phyloP scores from a whole-genome alignment of 2,888 invertebrate species.

The Venustoraphidia nigricollis region DNA sequence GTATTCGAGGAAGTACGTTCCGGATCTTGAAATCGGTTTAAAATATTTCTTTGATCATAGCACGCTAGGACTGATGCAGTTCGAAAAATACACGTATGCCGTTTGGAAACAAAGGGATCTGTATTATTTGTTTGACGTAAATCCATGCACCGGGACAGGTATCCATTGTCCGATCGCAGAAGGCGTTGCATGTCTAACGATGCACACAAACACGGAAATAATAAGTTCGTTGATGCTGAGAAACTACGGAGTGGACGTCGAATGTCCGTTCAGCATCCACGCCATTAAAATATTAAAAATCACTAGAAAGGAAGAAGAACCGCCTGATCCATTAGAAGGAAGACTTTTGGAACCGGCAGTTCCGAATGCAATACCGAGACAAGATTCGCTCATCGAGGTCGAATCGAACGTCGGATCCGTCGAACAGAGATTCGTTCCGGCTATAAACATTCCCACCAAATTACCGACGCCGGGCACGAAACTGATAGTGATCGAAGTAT shows the following conservation, averaged over 20 bases:
- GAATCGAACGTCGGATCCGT: constrained; percentile 23
- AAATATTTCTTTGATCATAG: constrained; percentile 37
- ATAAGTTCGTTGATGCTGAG: constrained; percentile 19
- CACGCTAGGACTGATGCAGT: constrained; percentile 33
- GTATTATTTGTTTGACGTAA: constrained; percentile 49
- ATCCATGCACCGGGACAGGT: constrained; percentile 42
- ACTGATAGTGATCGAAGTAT: constrained; percentile 10
- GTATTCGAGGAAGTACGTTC: constrained; percentile 34
- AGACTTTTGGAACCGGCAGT: not conserved
- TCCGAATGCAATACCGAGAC: not conserved
- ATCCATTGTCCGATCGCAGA: constrained; percentile 27
- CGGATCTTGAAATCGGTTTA: constrained; percentile 32
- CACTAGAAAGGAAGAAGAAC: constrained; percentile 19
- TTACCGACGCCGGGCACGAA: constrained; percentile 15
- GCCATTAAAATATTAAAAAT: constrained; percentile 4
- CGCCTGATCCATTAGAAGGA: constrained; percentile 12
- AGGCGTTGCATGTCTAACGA: constrained; percentile 41
- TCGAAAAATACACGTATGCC: constrained; percentile 39
- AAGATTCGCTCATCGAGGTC: constrained; percentile 19
- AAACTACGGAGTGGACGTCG: constrained; percentile 14
- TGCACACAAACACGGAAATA: constrained; percentile 39
- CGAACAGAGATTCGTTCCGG: constrained; percentile 16
- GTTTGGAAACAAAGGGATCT: constrained; percentile 47
- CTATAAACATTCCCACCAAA: constrained; percentile 11
- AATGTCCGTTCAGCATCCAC: constrained; percentile 1